phyloP scores from a whole-genome alignment of 2,797 vertebrate genomes.

The Fringilla coelebs region DNA sequence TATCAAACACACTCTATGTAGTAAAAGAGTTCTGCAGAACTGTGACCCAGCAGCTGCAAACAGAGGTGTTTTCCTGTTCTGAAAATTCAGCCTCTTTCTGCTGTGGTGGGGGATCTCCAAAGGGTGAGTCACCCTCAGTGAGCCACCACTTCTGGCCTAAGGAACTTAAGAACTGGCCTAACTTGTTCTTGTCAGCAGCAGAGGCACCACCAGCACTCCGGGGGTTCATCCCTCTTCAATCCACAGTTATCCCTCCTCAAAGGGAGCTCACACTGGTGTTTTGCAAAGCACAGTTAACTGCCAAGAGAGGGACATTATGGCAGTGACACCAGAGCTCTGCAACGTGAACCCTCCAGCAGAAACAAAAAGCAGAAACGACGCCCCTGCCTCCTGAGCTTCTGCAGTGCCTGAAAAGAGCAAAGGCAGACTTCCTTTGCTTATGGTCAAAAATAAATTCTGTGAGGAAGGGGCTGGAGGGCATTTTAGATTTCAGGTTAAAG shows the following conservation, averaged over 20 bases:
- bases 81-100: neutral
- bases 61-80: neutral
- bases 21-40: neutral
- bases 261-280: neutral
- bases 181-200: neutral
- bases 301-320: neutral
- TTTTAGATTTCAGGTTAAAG: constrained; percentile 11
- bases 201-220: neutral
- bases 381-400: neutral
- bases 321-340: neutral
- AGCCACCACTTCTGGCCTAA: neutral
- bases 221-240: neutral
- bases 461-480: neutral
- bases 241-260: neutral
- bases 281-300: neutral
- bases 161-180: neutral
- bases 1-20: fast-evolving
- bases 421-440: neutral
- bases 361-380: neutral
- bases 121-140: neutral
- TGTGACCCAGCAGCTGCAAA: neutral
- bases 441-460: neutral
- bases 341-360: neutral
- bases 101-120: neutral
- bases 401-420: constrained; percentile 32